Evolutionary conservation across 2,888 invertebrate species (phyloP), one percentile per base, ranked within the genome.

Genomic region (Lycophotia porphyrea): DNA sequence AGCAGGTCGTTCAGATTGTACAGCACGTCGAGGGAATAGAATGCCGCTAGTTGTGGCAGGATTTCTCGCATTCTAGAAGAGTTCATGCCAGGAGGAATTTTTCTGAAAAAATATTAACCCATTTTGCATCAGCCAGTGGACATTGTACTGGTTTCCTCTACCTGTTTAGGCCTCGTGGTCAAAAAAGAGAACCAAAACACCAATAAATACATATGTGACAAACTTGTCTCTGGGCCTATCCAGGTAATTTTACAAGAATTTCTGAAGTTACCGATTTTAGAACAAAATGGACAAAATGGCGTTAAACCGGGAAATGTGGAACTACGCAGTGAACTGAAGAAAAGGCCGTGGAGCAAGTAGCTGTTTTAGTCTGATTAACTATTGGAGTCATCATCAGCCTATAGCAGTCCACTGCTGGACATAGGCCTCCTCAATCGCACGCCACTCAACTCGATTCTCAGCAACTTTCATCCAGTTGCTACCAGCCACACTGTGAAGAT

Each of bases 11-110:
- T 8, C 0, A 86, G 31, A 0, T 76, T 72, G 73, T 89, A 94
- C 0, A 21, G 0, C 0, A 91, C 86, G 66, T 95, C 94, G 0
- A 90, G 89, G 0, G 93, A 88, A 75, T 86, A 92, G 71, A 92
- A 94, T 0, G 94, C 93, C 0, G 91, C 90, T 1, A 95, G 73
- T 77, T 94, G 94, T 8, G 82, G 78, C 0, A 95, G 78, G 0
- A 89, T 85, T 0, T 63, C 39, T 44, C 81, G 85, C 0, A 92
- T 69, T 42, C 90, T 89, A 1, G 84, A 89, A 8, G 69, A 72
- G 70, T 92, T 93, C 13, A 92, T 66, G 3, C 80, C 73, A 4
- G 83, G 18, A 1, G 94, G 95, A 5, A 90, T 91, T n/a, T 87
- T 79, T 4, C 95, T 95, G 83, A 69, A 65, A 72, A 15, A 4